These are phyloP conservation scores for Penelope pileata DNA, from an alignment of 2,113 vertebrate genomes.

Conservation along the genomic window DNA sequence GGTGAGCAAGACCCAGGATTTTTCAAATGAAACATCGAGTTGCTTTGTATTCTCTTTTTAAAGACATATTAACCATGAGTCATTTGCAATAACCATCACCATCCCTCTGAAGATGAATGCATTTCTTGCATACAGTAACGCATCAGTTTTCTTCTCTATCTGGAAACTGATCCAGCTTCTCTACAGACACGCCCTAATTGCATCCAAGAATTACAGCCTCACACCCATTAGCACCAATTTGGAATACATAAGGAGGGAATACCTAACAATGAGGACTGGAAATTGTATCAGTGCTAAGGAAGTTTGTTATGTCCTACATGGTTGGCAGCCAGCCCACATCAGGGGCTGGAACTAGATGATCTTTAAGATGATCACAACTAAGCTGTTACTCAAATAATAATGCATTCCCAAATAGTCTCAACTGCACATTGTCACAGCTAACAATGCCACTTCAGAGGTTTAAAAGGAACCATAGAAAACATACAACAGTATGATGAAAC, in stretches of 20 bases:
- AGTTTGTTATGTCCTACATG: neutral
- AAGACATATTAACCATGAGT: neutral
- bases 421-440: neutral
- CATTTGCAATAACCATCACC: neutral
- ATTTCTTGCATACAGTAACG: neutral
- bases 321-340: neutral
- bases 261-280: too few species aligned
- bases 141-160: neutral
- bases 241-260: too few species aligned
- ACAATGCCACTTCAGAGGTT: neutral
- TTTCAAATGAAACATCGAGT: neutral
- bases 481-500: rapidly evolving
- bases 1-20: neutral
- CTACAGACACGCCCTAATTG: neutral
- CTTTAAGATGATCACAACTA: neutral
- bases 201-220: too few species aligned
- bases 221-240: too few species aligned
- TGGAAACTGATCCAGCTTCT: neutral
- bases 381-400: rapidly evolving
- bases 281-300: neutral
- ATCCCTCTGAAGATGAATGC: neutral
- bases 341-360: neutral
- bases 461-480: neutral
- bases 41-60: neutral
- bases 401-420: neutral